These are phyloP conservation scores for Pygoscelis adeliae DNA, from an alignment of 2,113 vertebrate genomes.

Conservation along the genomic window DNA sequence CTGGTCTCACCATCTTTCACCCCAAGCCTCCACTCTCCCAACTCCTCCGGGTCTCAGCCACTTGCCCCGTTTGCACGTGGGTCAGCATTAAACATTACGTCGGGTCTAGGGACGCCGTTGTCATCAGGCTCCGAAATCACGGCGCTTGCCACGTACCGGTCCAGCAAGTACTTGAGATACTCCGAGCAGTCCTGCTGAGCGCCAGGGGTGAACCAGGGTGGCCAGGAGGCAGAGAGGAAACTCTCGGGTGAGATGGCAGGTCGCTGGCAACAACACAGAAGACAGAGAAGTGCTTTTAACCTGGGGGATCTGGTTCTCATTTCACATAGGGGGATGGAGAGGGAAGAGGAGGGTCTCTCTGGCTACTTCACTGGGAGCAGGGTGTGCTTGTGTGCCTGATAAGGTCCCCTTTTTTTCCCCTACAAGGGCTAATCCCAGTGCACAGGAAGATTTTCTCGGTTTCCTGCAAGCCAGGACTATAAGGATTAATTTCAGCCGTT, in stretches of 20 bases:
- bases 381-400: background rate
- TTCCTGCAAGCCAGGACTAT: background rate
- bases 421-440: background rate
- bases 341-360: background rate
- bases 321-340: background rate
- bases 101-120: rapidly evolving
- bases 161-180: constrained; percentile 84
- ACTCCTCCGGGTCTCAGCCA: background rate
- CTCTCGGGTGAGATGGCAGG: constrained; percentile 82
- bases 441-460: background rate
- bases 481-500: background rate
- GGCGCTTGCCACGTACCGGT: constrained; percentile 59
- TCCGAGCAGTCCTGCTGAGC: constrained; percentile 86
- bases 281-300: background rate
- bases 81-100: background rate
- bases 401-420: background rate
- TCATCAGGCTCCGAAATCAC: background rate
- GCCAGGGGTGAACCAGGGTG: constrained; percentile 83
- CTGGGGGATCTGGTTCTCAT: background rate
- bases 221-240: constrained; percentile 84
- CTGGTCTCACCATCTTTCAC: background rate
- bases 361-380: background rate
- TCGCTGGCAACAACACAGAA: constrained; percentile 58
- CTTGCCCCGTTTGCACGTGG: rapidly evolving
- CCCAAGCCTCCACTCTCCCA: background rate